Percentiles rank a stretch among this genome's conserved stretches.
These are phyloP conservation scores for Melanchra persicariae DNA, from an alignment of 2,888 invertebrate genomes.

Conservation along the genomic window DNA sequence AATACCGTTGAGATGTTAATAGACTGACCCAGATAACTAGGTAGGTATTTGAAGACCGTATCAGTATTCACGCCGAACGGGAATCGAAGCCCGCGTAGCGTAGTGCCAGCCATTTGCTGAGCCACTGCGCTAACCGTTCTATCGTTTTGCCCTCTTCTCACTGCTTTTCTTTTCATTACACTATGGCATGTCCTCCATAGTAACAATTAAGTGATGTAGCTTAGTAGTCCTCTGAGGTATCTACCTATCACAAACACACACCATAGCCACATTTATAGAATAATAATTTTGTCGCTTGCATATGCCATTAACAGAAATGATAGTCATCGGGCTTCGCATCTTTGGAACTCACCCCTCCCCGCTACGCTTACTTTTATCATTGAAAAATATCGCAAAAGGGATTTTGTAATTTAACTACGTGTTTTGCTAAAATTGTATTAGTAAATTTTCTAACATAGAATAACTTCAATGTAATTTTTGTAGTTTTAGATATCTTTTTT, in stretches of 20 bases:
- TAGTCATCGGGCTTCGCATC: constrained; percentile 2
- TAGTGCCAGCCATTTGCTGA: not conserved
- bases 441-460: not conserved
- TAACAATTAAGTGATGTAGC: not conserved
- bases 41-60: not conserved
- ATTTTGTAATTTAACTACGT: constrained; percentile 17
- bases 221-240: not conserved
- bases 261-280: not conserved
- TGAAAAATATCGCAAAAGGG: not conserved
- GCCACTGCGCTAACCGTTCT: not conserved
- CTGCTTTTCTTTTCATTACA: not conserved
- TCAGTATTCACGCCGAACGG: not conserved
- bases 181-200: not conserved
- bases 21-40: not conserved
- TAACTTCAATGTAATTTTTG: not conserved
- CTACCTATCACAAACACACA: not conserved
- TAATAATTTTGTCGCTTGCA: constrained; percentile 6
- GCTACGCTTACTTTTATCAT: constrained; percentile 9
- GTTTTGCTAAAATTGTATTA: not conserved
- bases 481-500: not conserved
- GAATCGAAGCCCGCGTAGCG: not conserved
- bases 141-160: constrained; percentile 2
- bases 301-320: constrained; percentile 49
- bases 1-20: not conserved
- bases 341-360: constrained; percentile 1